Base-by-base conservation (phyloP, 2,797 vertebrate species). In the Crossoptilon crossoptilon region DNA sequence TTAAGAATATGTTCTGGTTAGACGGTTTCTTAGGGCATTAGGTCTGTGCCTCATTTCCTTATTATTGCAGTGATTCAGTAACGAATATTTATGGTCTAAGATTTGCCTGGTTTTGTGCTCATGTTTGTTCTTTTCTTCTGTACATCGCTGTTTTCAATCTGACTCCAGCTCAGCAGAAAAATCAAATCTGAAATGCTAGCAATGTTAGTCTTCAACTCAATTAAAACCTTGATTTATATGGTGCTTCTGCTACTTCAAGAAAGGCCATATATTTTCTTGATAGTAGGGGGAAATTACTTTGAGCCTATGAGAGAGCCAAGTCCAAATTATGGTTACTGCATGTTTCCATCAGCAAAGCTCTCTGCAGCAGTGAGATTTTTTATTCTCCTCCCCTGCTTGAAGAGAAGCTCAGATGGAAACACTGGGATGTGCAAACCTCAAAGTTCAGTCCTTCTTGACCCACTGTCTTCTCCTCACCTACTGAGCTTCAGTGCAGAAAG, bases 241-340 rank as follows among this genome's bases (percentile, higher is more conserved):
- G 14, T 60, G 35, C 37, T 93, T 43, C 78, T 87, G 48, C 48
- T 87, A 11, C 81, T 27, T 87, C 58, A 44, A 67, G 78, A 27
- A 91, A 73, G 53, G n/a, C 35, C 17, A 63, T 93, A 9, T 48
- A 87, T 95, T 91, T 79, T 84, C 62, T 35, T 92, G 75, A 33
- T 73, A 16, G 63, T 69, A 64, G 22, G 19, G 6, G 35, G 71
- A 88, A 88, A 93, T 87, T 56, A 48, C 60, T 70, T 55, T 9
- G 39, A 59, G 56, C 17, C 26, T 48, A 44, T 15, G 22, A 72
- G 35, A 51, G 91, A 88, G 22, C 43, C 60, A 64, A 67, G 63
- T 31, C 88, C 46, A 51, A 60, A 56, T 87, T 67, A 51, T 5
- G 13, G 48, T 76, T 81, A 79, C 41, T 87, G 56, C 56, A 8